Conservation (phyloP, 2,797 vertebrate species). For the Garrulus glandarius region DNA sequence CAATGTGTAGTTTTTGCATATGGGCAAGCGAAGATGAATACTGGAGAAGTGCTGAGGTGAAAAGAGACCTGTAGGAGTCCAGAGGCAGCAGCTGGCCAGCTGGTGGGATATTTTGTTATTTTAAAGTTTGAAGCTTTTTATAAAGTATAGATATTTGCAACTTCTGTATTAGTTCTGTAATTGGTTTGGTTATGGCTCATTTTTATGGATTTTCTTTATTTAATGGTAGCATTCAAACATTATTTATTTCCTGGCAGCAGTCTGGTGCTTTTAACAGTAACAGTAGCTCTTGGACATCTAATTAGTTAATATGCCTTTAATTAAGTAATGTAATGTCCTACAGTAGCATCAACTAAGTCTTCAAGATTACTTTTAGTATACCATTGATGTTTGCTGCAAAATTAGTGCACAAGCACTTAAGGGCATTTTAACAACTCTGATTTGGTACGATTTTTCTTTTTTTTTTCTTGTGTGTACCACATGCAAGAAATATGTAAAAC, state of each 20-base stretch:
- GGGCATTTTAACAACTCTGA: not conserved
- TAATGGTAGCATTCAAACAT: not conserved
- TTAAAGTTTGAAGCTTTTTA: not conserved
- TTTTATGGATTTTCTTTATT: not conserved
- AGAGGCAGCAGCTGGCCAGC: not conserved
- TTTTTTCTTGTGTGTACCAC: not conserved
- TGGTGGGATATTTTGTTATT: not conserved
- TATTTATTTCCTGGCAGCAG: not conserved
- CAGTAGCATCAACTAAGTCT: not conserved
- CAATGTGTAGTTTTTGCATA: accelerated
- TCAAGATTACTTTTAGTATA: not conserved
- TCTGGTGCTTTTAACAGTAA: not conserved
- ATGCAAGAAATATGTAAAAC: not conserved
- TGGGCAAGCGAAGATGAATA: not conserved
- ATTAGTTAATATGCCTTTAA: not conserved
- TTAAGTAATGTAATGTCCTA: not conserved
- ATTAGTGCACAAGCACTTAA: not conserved
- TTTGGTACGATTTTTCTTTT: not conserved
- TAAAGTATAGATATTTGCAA: not conserved
- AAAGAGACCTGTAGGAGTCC: not conserved
- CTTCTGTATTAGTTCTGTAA: not conserved
- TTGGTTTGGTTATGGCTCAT: not conserved
- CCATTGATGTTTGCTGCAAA: not conserved
- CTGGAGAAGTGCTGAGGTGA: not conserved
- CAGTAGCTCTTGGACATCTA: not conserved